Conservation (phyloP, 2,888 invertebrate species). For the Parelbella ahira region DNA sequence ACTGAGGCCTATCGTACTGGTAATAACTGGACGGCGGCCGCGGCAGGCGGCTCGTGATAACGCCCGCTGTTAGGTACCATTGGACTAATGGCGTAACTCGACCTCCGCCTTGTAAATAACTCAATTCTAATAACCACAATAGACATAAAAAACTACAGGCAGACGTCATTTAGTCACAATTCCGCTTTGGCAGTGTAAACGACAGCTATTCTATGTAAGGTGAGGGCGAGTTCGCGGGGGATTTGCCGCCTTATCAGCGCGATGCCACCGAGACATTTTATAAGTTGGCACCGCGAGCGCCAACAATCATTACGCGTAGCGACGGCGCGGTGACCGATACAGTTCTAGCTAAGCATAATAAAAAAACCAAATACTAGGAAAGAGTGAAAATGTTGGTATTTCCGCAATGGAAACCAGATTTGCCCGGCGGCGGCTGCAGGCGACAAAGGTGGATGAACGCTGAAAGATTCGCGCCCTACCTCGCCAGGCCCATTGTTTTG, state of each 20-base stretch:
- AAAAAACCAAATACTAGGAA: constrained; percentile 14
- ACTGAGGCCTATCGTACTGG: constrained; percentile 79
- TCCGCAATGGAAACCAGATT: constrained; percentile 66
- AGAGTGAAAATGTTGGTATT: constrained; percentile 64
- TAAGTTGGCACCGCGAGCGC: constrained; percentile 61
- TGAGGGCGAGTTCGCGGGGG: constrained; percentile 65
- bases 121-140: constrained; percentile 13
- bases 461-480: constrained; percentile 67
- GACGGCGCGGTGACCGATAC: constrained; percentile 58
- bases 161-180: too few species aligned
- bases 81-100: constrained; percentile 28
- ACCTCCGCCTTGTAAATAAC: constrained; percentile 23
- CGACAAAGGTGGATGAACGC: constrained; percentile 67
- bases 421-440: constrained; percentile 58
- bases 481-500: constrained; percentile 55
- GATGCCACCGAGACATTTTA: constrained; percentile 71
- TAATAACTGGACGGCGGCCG: constrained; percentile 78
- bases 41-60: constrained; percentile 74
- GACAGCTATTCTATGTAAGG: constrained; percentile 29
- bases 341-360: constrained; percentile 4
- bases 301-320: constrained; percentile 60
- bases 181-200: too few species aligned
- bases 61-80: constrained; percentile 37
- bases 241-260: constrained; percentile 66
- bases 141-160: constrained; percentile 8